Base-by-base conservation (phyloP, 2,888 invertebrate species). In the Minunthozetes semirufus region DNA sequence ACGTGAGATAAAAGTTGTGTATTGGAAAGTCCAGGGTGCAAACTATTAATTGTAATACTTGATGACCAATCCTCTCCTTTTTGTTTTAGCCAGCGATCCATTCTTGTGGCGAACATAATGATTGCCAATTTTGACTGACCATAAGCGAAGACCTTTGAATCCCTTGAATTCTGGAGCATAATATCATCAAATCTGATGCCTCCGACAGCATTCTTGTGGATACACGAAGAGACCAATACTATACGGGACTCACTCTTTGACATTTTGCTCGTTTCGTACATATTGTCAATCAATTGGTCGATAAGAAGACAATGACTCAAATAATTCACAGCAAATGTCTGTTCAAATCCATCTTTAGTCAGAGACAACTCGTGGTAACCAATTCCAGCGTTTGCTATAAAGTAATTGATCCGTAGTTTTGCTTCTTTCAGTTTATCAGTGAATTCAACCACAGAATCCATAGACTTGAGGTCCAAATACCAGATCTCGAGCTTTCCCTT, bases 301-400 rank as follows among this genome's bases (percentile, higher is more conserved):
- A 92, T 90, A 79, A 94, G 85, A 80, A 91, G 86, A 81, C 92
- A 93, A 83, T 93, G 93, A 4, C 93, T 90, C 79, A 95, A 84
- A 83, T 93, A 92, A 83, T 96, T 96, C 11, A 90, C 89, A 73
- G 89, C 90, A 83, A 94, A 88, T 80, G 94, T 94, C 17, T 88
- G 88, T 83, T 96, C 95, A 80, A 88, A 89, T 0, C 92, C 93
- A 81, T 94, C 94, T 79, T 87, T 87, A 0, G 93, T 92, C 78
- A 90, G 84, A 73, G 86, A 85, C 79, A 88, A 90, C 42, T 93
- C 91, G 5, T 89, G 88, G 82, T 91, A 92, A 94, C 95, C 94
- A 63, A 94, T 88, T 42, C 94, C 95, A 80, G 95, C 90, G 84
- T 93, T 93, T 83, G 93, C 93, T 1, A 93, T 87, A 50, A 94